phyloP scores from a whole-genome alignment of 64 coral and sea anemone genomes.

The Montipora efflorescens region DNA sequence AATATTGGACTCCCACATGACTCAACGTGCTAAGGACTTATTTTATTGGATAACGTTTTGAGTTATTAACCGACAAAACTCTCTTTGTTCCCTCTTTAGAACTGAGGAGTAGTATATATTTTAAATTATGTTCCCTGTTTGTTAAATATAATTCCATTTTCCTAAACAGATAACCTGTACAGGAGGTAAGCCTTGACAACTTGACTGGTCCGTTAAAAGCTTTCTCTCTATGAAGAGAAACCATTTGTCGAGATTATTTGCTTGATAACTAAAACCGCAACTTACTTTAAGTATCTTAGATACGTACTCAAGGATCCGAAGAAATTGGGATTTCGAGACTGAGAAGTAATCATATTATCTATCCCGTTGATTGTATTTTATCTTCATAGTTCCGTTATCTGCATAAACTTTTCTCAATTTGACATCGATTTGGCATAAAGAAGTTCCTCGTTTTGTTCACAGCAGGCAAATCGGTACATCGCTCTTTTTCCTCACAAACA shows the following conservation, averaged over 20 bases:
- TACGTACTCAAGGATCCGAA: not conserved
- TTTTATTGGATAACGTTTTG: not conserved
- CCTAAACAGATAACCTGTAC: not conserved
- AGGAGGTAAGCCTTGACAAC: not conserved
- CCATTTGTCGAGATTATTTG: not conserved
- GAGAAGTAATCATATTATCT: not conserved
- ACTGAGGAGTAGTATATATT: not conserved
- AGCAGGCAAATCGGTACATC: not conserved
- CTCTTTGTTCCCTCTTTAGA: not conserved
- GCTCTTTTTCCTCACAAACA: not conserved
- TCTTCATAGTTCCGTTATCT: not conserved
- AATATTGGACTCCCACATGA: no score
- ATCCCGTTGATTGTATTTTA: not conserved
- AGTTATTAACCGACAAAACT: not conserved
- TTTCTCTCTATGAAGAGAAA: not conserved
- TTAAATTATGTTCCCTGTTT: not conserved
- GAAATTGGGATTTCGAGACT: not conserved
- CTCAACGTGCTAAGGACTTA: not conserved
- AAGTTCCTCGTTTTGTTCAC: not conserved
- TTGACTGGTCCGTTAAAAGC: not conserved
- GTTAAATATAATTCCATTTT: slow-evolving; percentile 11
- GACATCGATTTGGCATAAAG: not conserved
- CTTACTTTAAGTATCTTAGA: not conserved
- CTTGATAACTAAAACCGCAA: not conserved
- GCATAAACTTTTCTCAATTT: not conserved